These are phyloP conservation scores for Alexandromys fortis DNA, from an alignment of 2,113 vertebrate genomes.

Conservation along the genomic window DNA sequence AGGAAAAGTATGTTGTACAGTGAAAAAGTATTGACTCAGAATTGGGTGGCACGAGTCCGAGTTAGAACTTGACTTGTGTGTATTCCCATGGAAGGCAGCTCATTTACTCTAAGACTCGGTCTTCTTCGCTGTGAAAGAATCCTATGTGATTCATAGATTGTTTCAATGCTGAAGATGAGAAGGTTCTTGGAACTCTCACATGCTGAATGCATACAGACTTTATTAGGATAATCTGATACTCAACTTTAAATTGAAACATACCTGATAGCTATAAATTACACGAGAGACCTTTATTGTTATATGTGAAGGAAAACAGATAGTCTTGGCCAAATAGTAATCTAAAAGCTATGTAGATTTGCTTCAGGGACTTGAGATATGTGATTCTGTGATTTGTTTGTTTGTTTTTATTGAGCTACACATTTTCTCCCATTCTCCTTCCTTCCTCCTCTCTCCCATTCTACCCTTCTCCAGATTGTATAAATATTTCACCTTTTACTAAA, in stretches of 20 bases:
- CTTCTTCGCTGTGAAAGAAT: neutral
- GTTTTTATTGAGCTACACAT: too few species aligned
- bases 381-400: conserved; percentile 14
- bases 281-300: conserved; percentile 30
- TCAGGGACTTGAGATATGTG: neutral
- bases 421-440: too few species aligned
- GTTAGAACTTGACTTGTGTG: neutral
- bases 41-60: neutral
- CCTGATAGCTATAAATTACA: conserved; percentile 25
- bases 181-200: neutral
- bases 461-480: too few species aligned
- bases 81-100: neutral
- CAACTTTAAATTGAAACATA: conserved; percentile 45
- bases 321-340: conserved; percentile 47
- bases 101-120: neutral
- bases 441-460: too few species aligned
- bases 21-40: neutral
- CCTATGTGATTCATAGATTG: neutral
- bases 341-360: conserved; percentile 50
- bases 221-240: conserved; percentile 30
- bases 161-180: neutral
- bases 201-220: neutral
- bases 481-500: too few species aligned
- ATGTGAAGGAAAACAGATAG: conserved; percentile 22
- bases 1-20: neutral